Base-by-base conservation (phyloP, 2,113 vertebrate genomes). In the Acrocephalus arundinaceus region DNA sequence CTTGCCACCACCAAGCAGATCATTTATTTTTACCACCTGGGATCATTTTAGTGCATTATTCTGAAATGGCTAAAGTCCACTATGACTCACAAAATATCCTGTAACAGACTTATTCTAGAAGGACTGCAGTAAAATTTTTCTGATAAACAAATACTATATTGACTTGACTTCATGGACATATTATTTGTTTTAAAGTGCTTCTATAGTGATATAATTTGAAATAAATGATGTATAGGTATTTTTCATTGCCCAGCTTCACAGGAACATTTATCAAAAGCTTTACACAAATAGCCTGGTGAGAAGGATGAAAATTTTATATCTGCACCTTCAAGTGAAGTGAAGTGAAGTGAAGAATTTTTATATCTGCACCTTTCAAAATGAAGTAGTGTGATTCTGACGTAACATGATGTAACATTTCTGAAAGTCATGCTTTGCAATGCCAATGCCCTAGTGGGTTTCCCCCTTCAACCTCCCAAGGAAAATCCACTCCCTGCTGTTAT, bases 391-490 rank as follows among this genome's bases (percentile, higher is more conserved):
- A 68, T 76, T 17, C 24, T 49, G 35, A 35, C 35, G 35, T 35
- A 35, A 48, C 8, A 11, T 7, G 8, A 24, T 41, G 54, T 24
- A 27, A 37, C 0, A 2, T 77, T 82, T 92, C 55, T 67, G 70
- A 49, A 91, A 85, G 46, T 20, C 15, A 33, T 55, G 11, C 20
- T 17, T 71, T 75, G 6, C 7, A 77, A 33, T 18, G 10, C 2
- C 8, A 23, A 4, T 30, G 10, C 68, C 10, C 30, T 28, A 41
- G 22, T n/a, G 20, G 5, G 23, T 54, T 80, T 54, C 5, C 0
- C 4, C 4, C 13, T 79, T 66, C 3, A 7, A 0, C 2, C 1
- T 68, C n/a, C 4, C 1, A 1, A 33, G 21, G 19, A 65, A 31
- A 88, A 73, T 41, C 19, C 10, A 41, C 19, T 57, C 9, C 2